Conservation (phyloP, 2,888 invertebrate species). For the Entomobrya multifasciata region DNA sequence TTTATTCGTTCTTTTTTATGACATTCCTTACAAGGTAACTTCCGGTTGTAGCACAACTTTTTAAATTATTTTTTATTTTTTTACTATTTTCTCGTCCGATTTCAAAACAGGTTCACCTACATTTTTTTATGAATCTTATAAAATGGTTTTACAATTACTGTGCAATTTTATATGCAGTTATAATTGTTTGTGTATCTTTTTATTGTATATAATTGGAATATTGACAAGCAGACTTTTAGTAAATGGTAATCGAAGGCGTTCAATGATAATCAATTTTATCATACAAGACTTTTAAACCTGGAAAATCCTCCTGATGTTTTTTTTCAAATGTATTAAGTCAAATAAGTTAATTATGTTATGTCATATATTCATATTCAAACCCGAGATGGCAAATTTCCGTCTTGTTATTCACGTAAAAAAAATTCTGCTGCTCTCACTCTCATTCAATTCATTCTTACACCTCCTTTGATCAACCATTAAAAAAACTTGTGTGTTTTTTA, state of each 20-base stretch:
- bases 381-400: conserved; percentile 1
- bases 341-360: neutral
- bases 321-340: neutral
- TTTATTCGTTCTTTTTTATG: conserved; percentile 29
- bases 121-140: conserved; percentile 2
- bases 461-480: neutral
- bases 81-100: conserved; percentile 12
- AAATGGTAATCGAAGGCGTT: conserved; percentile 66
- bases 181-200: neutral
- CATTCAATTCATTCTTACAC: too few species aligned
- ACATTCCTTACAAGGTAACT: conserved; percentile 63
- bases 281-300: conserved; percentile 60
- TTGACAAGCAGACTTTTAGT: conserved; percentile 70
- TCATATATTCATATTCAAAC: neutral
- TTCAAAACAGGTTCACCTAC: neutral
- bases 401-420: conserved; percentile 9
- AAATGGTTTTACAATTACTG: neutral
- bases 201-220: conserved; percentile 60
- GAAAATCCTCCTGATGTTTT: conserved; percentile 52
- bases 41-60: conserved; percentile 62
- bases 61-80: conserved; percentile 3
- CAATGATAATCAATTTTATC: conserved; percentile 18
- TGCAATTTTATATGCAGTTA: neutral
- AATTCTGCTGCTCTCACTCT: conserved; percentile 6
- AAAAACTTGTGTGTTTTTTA: neutral